Base-by-base conservation (phyloP, 2,113 vertebrate species). In the Zosterops pallidus region DNA sequence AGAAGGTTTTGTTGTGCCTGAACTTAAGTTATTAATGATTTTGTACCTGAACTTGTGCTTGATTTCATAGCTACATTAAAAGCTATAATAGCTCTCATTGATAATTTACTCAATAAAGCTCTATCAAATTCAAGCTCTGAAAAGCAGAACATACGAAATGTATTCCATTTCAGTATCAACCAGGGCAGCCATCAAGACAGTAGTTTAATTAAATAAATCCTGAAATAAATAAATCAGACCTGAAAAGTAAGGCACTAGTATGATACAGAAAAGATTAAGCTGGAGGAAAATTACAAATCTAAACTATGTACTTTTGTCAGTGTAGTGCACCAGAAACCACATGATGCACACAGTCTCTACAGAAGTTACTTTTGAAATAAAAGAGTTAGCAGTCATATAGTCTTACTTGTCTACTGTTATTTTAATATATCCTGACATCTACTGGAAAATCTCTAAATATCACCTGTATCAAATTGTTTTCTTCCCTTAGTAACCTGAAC, bases 371-470 rank as follows among this genome's bases (percentile, higher is more conserved):
- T 77, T 47, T 77, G 59, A 82, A 76, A 77, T 29, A 60, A 69
- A 72, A 24, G 19, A 68, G 29, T 64, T 42, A 57, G 65, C 5
- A 71, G 47, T 21, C 41, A 15, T 6, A 42, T 0, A 83, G 25
- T 18, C 33, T 59, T 75, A 9, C 46, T 79, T 71, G 29, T 22
- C 42, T 77, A 37, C 21, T 68, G 19, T 9, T 92, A 84, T 47
- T 57, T 92, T 93, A 97, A 64, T 75, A 91, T 41, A 96, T 82
- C 76, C 96, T 96, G 97, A 97, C 98, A 98, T 86, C 98, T 98
- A 92, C 88, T 96, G 98, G 97, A 92, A 37, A 55, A 24, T 89
- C 86, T 78, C 24, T 26, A 68, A 42, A 67, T 71, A 78, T 25
- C 76, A 86, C 31, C 7, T 0, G 0, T 13, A 82, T 22, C 21